Conservation (phyloP, 2,113 vertebrate genomes). For the Oenanthe melanoleuca region DNA sequence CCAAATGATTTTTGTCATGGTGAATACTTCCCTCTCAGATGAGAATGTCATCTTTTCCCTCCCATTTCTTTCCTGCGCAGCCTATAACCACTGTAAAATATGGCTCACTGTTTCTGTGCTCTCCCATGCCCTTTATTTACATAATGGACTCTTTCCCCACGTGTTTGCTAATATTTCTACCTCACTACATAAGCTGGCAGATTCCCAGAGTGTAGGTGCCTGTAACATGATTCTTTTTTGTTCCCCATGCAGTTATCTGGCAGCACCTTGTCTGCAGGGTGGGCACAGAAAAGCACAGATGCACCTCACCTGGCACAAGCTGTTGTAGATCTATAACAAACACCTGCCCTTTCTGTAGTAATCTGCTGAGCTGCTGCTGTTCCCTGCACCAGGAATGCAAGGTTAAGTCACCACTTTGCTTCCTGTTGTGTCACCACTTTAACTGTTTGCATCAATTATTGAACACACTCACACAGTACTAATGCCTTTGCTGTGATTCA, state of each 20-base stretch:
- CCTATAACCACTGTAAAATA: neutral
- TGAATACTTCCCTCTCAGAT: neutral
- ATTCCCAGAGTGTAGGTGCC: neutral
- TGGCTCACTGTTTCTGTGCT: slow-evolving; percentile 12
- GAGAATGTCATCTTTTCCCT: neutral
- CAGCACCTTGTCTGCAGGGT: neutral
- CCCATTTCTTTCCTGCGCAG: neutral
- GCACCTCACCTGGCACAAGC: neutral
- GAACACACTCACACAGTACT: neutral
- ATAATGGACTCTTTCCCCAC: slow-evolving; percentile 11
- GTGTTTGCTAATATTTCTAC: slow-evolving; percentile 35
- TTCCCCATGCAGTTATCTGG: neutral
- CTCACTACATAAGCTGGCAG: slow-evolving; percentile 46
- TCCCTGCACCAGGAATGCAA: neutral
- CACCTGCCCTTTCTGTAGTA: neutral
- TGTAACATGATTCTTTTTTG: neutral
- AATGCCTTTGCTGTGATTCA: neutral
- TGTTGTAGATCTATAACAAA: neutral
- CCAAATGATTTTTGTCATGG: neutral
- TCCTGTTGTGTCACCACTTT: slow-evolving; percentile 9
- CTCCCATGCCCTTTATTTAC: slow-evolving; percentile 37
- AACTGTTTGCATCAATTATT: neutral
- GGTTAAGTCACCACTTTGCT: slow-evolving; percentile 24
- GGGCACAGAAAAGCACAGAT: neutral
- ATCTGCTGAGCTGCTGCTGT: neutral